Evolutionary conservation across 2,888 invertebrate species (phyloP), one percentile per base, ranked within the genome.

Genomic region (Linyphia triangularis): DNA sequence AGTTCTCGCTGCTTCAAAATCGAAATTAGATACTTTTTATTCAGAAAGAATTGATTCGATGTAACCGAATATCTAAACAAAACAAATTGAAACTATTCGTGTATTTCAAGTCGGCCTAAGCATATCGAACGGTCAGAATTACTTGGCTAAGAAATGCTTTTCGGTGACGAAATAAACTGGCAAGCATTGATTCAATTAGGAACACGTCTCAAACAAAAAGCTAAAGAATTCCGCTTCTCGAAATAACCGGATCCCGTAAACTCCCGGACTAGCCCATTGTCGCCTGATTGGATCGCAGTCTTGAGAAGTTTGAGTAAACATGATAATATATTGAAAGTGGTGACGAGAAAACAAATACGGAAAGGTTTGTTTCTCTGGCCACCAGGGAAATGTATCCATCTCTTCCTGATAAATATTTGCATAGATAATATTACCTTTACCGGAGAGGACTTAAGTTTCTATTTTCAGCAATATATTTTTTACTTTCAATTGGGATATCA

Each of bases 141-240:
- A 51, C n/a, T 51, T 51, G 13, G 51, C 51, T 16, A 51, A 51
- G 51, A 1, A 51, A 51, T 16, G 13, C 16, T 51, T 51, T 51
- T 51, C 51, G 51, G 13, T n/a, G n/a, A 22, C 40, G 43, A 70
- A 37, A 70, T 43, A 24, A 57, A 30, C 9, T 59, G 70, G 28
- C 26, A 5, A 43, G 28, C 37, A 70, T 22, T 33, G 51, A 73
- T 73, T 73, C 73, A 73, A 73, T 73, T 73, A 73, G 30, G 30
- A 10, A 19, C 4, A 5, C 16, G 43, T 24, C 26, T 43, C 26
- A 70, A 43, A 70, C 24, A 30, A 30, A 33, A 30, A 24, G 28
- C 19, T 19, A 30, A 73, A 28, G 57, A 30, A 59, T 24, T 16
- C 63, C 24, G 67, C 67, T 33, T n/a, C 28, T 59, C 57, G 57